Evolutionary conservation across 2,797 vertebrate genomes (phyloP), one percentile per base, ranked within the genome.

Genomic region (Lindbergichthys nudifrons): DNA sequence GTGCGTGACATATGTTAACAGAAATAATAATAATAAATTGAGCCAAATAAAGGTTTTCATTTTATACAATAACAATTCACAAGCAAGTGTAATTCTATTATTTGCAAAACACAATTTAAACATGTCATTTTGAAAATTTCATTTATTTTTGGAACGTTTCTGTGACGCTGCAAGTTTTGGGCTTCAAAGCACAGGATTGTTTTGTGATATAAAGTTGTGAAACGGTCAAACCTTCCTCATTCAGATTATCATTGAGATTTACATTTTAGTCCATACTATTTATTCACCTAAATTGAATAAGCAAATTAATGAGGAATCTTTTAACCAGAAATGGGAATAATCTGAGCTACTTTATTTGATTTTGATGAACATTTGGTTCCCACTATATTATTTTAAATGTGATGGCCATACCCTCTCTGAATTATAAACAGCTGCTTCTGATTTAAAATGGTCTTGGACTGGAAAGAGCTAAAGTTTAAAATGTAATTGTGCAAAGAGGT

Each of bases 401-500:
- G 2, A 61, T 23, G 7, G 0, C 19, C 11, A 30, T 26, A 16
- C 10, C 43, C 30, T 58, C 50, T 41, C 52, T 62, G 36, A 43
- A 63, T 57, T 65, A 59, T 30, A 18, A 64, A 56, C 50, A 39
- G 21, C 54, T 41, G 51, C 10, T 32, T 13, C 47, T 56, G 39
- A 45, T 60, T 48, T 11, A 3, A 58, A 19, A 53, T 8, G 3
- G 4, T 43, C 57, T 30, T 7, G 14, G 50, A 32, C 16, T 11
- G 43, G 36, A 51, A 57, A 57, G 47, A 57, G 26, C 47, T 59
- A 12, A 66, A 10, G 4, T 32, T 47, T 13, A 16, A n/a, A 4
- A 32, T 45, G 30, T 10, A 69, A 39, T 52, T 36, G 71, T 61
- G 30, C 12, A 67, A 51, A 70, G 26, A 42, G 50, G 23, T 42